Evolutionary conservation across 2,113 vertebrate species (phyloP).

Genomic region (Saccopteryx leptura): DNA sequence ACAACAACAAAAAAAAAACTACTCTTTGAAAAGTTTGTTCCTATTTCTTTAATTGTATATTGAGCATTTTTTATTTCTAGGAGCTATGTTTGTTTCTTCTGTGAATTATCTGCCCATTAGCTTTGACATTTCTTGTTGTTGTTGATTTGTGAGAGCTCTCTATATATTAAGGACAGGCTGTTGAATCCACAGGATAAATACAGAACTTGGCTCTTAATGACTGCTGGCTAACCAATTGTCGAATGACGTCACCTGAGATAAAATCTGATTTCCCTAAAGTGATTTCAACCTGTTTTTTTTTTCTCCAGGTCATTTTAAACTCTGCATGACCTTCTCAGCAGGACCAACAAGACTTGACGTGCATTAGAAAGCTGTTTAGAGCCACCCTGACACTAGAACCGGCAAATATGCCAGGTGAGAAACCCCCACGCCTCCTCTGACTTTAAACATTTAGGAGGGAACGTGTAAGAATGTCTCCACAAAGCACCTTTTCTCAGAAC

Average conservation of each 20-base stretch:
- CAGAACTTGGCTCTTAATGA: no score
- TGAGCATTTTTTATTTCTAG: background rate
- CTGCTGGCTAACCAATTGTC: background rate
- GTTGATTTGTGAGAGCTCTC: background rate
- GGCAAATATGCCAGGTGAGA: constrained; percentile 49
- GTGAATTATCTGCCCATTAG: background rate
- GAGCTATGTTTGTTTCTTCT: background rate
- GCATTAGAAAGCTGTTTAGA: fast-evolving
- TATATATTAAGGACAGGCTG: background rate
- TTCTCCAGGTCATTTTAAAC: constrained; percentile 26
- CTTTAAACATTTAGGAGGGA: fast-evolving
- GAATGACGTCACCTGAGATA: background rate
- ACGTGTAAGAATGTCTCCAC: fast-evolving
- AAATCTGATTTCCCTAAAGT: background rate
- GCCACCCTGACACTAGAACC: fast-evolving
- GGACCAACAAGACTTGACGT: fast-evolving
- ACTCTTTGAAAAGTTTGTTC: fast-evolving
- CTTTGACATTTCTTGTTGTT: background rate
- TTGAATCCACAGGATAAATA: fast-evolving
- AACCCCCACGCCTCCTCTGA: fast-evolving
- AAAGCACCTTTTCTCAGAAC: background rate
- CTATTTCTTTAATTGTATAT: background rate
- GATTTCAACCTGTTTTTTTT: background rate
- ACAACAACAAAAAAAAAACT: fast-evolving
- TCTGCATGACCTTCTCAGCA: fast-evolving